phyloP scores from a whole-genome alignment of 2,888 invertebrate genomes.

The Malthinus seriepunctatus region DNA sequence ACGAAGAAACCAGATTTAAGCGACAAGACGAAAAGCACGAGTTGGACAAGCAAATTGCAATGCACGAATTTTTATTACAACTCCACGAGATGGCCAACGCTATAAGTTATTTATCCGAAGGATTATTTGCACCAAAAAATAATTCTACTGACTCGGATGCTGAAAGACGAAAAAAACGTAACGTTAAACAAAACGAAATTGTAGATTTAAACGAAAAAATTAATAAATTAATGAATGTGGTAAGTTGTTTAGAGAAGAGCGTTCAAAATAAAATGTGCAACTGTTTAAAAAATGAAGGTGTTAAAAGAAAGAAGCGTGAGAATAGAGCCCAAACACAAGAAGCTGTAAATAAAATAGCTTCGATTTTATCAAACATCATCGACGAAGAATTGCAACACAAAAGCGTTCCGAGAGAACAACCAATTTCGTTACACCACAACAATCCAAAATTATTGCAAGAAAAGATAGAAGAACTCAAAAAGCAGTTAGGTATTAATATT shows the following conservation, averaged over 20 bases:
- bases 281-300: too few species aligned
- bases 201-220: too few species aligned
- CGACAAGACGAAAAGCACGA: background rate
- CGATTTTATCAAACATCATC: background rate
- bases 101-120: constrained; percentile 4
- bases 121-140: background rate
- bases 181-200: background rate
- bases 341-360: background rate
- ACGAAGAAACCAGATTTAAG: background rate
- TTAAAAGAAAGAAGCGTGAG: background rate
- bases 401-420: too few species aligned
- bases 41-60: background rate
- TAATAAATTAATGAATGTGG: too few species aligned
- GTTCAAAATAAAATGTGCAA: too few species aligned
- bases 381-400: background rate
- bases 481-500: constrained; percentile 47
- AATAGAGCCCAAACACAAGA: background rate
- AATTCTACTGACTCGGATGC: background rate
- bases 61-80: constrained; percentile 4
- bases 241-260: too few species aligned
- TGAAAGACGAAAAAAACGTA: constrained; percentile 9
- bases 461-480: constrained; percentile 39
- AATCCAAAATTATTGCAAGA: constrained; percentile 31
- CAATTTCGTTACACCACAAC: constrained; percentile 1
- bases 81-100: background rate